These are phyloP conservation scores for Bolinopsis microptera DNA, from an alignment of 37 sponge, comb jelly and placozoan genomes.

Conservation along the genomic window DNA sequence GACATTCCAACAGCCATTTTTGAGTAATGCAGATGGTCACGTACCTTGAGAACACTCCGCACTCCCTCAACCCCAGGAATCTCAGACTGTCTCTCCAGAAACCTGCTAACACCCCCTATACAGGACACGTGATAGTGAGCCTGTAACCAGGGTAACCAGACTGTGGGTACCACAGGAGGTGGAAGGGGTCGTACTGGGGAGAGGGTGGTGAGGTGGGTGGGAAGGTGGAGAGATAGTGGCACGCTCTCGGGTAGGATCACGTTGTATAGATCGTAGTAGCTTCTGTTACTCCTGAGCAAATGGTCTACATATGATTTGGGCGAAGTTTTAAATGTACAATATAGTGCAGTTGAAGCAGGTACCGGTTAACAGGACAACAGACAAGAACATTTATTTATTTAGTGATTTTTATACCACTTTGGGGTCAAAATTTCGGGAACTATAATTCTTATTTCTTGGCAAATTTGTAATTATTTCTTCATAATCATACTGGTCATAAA, in stretches of 20 bases:
- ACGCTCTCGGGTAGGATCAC: conserved; percentile 18
- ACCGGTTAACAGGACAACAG: too few species aligned
- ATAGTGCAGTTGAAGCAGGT: too few species aligned
- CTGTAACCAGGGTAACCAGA: conserved; percentile 56
- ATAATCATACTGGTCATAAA: too few species aligned
- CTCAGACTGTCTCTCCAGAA: conserved; percentile 6
- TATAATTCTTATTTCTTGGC: too few species aligned
- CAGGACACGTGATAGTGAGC: neutral
- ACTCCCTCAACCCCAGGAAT: conserved; percentile 11
- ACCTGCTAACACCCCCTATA: neutral
- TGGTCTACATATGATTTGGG: too few species aligned
- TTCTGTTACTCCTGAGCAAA: conserved; percentile 6
- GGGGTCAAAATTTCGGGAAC: too few species aligned
- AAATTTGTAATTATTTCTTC: too few species aligned
- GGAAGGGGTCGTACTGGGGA: conserved; percentile 39
- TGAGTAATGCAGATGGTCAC: too few species aligned
- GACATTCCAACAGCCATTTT: too few species aligned
- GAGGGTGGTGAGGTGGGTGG: conserved; percentile 63
- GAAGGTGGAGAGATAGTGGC: conserved; percentile 55
- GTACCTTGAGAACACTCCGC: neutral
- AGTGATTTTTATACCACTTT: too few species aligned
- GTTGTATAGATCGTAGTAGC: conserved; percentile 63
- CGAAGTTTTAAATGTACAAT: too few species aligned
- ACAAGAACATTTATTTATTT: too few species aligned
- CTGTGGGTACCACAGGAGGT: conserved; percentile 29